Conservation (phyloP, 1,140 invertebrate species). For the Goniozus legneri region DNA sequence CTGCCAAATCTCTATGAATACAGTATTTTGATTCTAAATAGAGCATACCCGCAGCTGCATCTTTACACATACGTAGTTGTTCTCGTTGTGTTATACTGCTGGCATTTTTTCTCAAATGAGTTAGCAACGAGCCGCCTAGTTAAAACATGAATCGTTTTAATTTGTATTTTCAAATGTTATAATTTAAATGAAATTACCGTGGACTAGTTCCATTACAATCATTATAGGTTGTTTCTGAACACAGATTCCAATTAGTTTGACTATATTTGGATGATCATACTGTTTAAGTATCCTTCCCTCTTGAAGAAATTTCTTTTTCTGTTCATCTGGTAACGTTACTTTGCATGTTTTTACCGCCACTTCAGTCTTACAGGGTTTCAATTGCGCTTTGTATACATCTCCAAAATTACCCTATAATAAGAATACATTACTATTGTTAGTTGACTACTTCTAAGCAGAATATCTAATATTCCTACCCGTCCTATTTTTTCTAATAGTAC, state of each 20-base stretch:
- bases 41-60: conserved; percentile 91
- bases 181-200: conserved; percentile 59
- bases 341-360: conserved; percentile 96
- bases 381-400: conserved; percentile 89
- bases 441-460: conserved; percentile 4
- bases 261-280: conserved; percentile 95
- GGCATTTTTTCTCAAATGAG: conserved; percentile 79
- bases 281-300: conserved; percentile 94
- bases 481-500: conserved; percentile 91
- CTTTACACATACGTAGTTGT: conserved; percentile 86
- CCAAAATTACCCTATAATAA: conserved; percentile 93
- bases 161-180: not conserved
- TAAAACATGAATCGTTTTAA: not conserved
- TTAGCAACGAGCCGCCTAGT: conserved; percentile 83
- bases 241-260: conserved; percentile 95
- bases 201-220: conserved; percentile 98
- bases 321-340: conserved; percentile 89
- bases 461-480: conserved; percentile 64
- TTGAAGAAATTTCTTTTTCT: conserved; percentile 93
- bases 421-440: no score
- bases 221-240: conserved; percentile 98
- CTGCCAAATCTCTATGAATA: conserved; percentile 94
- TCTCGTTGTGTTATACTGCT: conserved; percentile 66
- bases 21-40: conserved; percentile 96
- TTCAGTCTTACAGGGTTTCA: conserved; percentile 77